Evolutionary conservation across 2,797 vertebrate genomes (phyloP), one percentile per base, ranked within the genome.

Genomic region (Phataginus tricuspis): DNA sequence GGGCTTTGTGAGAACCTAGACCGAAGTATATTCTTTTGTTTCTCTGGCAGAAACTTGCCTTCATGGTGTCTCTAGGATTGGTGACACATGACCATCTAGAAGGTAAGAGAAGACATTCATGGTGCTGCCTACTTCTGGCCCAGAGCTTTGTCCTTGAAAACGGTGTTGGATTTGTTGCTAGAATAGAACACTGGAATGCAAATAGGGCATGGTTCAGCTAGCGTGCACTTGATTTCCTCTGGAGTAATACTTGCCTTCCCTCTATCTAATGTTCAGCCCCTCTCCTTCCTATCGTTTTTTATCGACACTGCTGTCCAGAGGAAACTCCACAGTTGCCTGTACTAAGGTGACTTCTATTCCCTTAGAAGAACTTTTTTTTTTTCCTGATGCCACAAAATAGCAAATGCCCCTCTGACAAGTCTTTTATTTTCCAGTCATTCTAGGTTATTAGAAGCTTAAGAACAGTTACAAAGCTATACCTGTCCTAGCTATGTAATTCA

Each of bases 41-140:
- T 97, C 88, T 97, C 59, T 49, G 75, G 86, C 88, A 99, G 99
- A 99, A 99, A 99, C 99, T 99, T 98, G 99, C 99, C 98, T 99
- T 99, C 98, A 99, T 99, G 99, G 99, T 99, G 97, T 99, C 99
- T 95, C 98, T 99, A 92, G 99, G 99, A 89, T 98, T 99, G 79
- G 99, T 99, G 82, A 99, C 99, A 98, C 99, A 99, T 34, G 99
- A 99, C 98, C 99, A 99, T 98, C 98, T 99, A 98, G 99, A 99
- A 99, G 99, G 99, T 99, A 98, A 98, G 98, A 95, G 94, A 97
- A 98, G 72, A 80, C 1, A 79, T 88, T 94, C 89, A 64, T 19
- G 0, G 34, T 77, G 19, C 13, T 90, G 68, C 88, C 92, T 82
- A 39, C 42, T 96, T 69, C 59, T 96, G 34, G 15, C 74, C 82